Base-by-base conservation (phyloP, 2,113 vertebrate species). In the Vimba vimba region DNA sequence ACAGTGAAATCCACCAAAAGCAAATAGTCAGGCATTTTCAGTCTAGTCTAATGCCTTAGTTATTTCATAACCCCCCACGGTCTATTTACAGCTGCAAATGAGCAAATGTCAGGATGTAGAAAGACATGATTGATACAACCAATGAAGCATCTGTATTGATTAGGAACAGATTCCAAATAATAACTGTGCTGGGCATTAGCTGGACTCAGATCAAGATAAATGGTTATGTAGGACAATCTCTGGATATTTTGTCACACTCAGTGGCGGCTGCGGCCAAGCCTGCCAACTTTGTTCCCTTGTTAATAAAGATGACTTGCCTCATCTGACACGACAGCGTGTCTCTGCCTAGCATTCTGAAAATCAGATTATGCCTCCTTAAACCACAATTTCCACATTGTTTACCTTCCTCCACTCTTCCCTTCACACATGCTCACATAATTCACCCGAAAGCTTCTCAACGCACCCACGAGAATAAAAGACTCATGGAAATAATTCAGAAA, bases 301-400 rank as follows among this genome's bases (percentile, higher is more conserved):
- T 90, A 88, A 86, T 88, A 89, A 91, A 87, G 79, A 89, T 85
- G 84, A 85, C 62, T 88, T 80, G 73, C 80, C 77, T 89, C 83
- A 87, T 85, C 76, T 75, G 50, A 47, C 76, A 86, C 25, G 82
- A 87, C 82, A 81, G 80, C 68, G 47, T 60, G 85, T 66, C 81
- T 87, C 73, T 55, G 81, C 73, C 77, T n/a, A 85, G 78, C 68
- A 39, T 71, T 79, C 81, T 78, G 82, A 82, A 90, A 90, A 90
- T 87, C 77, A 75, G 87, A 90, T 90, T 85, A 90, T 87, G 82
- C 82, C 85, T 86, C 79, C 85, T 91, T 90, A 89, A 83, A 78
- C 64, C 59, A 84, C 84, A 77, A 88, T 89, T 90, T 88, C 86
- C 86, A 86, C 77, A 83, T 68, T 86, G 78, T 88, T 88, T 89